Percentiles rank a stretch among this genome's conserved stretches.
phyloP scores from a whole-genome alignment of 2,797 vertebrate genomes.

The Myotis daubentonii region DNA sequence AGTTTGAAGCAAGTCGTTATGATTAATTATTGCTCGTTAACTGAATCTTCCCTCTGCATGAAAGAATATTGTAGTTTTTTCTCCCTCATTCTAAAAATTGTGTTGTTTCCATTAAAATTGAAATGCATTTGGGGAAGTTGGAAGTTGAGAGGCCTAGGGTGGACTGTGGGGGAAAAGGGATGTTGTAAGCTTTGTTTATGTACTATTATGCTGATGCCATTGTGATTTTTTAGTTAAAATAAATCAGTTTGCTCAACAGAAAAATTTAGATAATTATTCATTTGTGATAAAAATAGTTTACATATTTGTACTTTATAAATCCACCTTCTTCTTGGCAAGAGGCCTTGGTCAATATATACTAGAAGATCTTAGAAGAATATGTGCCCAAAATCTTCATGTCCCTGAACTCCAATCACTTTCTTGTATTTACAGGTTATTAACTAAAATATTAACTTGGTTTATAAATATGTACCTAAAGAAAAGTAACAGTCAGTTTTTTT shows the following conservation, averaged over 20 bases:
- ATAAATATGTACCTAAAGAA: slow-evolving; percentile 47
- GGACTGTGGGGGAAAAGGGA: background rate
- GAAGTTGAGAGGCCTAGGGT: background rate
- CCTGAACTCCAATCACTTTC: background rate
- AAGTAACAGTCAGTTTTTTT: background rate
- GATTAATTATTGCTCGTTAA: slow-evolving; percentile 73
- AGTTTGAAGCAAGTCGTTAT: slow-evolving; percentile 64
- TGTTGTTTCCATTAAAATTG: slow-evolving; percentile 51
- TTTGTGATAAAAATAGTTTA: slow-evolving; percentile 35
- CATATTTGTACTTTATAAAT: background rate
- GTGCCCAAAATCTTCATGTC: slow-evolving; percentile 8
- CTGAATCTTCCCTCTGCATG: slow-evolving; percentile 53
- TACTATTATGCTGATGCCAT: background rate
- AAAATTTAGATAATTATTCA: background rate
- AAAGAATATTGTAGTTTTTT: slow-evolving; percentile 38
- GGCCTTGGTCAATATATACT: background rate
- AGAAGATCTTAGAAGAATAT: background rate
- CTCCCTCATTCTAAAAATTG: slow-evolving; percentile 14
- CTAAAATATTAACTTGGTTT: background rate
- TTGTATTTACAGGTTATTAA: slow-evolving; percentile 41
- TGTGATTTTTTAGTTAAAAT: slow-evolving; percentile 29
- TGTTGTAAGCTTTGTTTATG: slow-evolving; percentile 8
- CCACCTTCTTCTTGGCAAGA: background rate
- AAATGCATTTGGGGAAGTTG: slow-evolving; percentile 16
- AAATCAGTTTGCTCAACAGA: background rate